phyloP scores from a whole-genome alignment of 2,113 vertebrate species.

The Embiotoca jacksoni region DNA sequence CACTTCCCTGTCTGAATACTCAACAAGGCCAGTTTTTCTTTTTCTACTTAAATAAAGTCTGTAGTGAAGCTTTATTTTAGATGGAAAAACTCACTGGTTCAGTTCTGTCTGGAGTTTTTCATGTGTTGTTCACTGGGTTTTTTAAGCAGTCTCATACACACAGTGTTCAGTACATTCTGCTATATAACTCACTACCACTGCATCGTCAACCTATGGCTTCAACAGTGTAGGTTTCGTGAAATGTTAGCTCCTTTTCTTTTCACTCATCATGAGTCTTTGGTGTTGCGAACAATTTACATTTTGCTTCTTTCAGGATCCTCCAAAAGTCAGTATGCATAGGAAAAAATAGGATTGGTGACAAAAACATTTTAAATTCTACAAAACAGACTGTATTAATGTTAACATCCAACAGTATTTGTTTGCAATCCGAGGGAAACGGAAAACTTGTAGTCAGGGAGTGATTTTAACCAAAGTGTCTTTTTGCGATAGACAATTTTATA shows the following conservation, averaged over 20 bases:
- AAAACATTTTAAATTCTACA: conserved; percentile 1
- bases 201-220: too few relatives aligned
- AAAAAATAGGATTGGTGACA: background rate
- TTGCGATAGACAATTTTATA: conserved; percentile 4
- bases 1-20: background rate
- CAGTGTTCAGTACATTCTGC: too few relatives aligned
- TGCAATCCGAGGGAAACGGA: conserved; percentile 7
- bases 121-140: background rate
- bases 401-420: conserved; percentile 2
- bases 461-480: conserved; percentile 5
- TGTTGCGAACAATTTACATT: too few relatives aligned
- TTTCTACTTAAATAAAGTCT: conserved; percentile 1
- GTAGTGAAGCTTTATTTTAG: too few relatives aligned
- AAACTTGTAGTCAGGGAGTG: background rate
- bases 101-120: background rate
- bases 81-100: too few relatives aligned
- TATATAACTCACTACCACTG: too few relatives aligned
- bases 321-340: background rate
- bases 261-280: too few relatives aligned
- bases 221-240: too few relatives aligned
- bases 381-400: background rate
- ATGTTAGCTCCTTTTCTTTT: too few relatives aligned
- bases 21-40: background rate
- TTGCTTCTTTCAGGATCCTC: background rate
- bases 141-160: too few relatives aligned